These are phyloP conservation scores for Centropus unirufus DNA, from an alignment of 2,113 vertebrate genomes.

Conservation along the genomic window DNA sequence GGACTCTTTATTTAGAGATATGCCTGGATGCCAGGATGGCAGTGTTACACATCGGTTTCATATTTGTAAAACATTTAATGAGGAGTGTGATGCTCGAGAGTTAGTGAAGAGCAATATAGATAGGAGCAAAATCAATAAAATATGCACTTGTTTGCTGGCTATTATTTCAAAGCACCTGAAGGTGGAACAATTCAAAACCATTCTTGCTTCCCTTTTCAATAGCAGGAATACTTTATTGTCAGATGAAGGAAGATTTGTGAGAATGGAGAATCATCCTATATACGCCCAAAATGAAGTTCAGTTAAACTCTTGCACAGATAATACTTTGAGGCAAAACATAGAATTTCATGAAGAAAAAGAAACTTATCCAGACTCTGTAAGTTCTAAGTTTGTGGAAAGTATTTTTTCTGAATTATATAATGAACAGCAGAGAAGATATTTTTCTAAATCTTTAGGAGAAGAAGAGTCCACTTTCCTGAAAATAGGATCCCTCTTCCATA, in stretches of 20 bases:
- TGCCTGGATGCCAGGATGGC: neutral
- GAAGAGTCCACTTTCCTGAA: neutral
- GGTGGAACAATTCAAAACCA: neutral
- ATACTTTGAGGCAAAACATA: neutral
- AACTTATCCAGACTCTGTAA: neutral
- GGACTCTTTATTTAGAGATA: neutral
- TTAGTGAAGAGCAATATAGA: neutral
- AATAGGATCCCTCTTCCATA: neutral
- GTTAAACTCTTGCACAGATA: neutral
- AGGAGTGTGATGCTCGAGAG: neutral
- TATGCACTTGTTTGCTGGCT: conserved; percentile 1
- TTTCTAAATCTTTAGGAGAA: neutral
- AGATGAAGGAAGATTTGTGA: neutral
- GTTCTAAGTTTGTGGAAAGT: neutral
- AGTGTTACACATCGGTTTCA: neutral
- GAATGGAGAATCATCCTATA: neutral
- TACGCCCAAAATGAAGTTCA: neutral
- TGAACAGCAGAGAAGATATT: neutral
- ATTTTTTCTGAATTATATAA: neutral
- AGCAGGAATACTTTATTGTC: neutral
- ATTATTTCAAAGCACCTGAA: conserved; percentile 24
- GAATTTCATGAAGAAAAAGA: neutral
- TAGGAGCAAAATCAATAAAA: neutral
- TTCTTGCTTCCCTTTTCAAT: neutral
- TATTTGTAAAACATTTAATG: neutral